Conservation (phyloP, 1,140 invertebrate genomes). For the Drosophila auraria region DNA sequence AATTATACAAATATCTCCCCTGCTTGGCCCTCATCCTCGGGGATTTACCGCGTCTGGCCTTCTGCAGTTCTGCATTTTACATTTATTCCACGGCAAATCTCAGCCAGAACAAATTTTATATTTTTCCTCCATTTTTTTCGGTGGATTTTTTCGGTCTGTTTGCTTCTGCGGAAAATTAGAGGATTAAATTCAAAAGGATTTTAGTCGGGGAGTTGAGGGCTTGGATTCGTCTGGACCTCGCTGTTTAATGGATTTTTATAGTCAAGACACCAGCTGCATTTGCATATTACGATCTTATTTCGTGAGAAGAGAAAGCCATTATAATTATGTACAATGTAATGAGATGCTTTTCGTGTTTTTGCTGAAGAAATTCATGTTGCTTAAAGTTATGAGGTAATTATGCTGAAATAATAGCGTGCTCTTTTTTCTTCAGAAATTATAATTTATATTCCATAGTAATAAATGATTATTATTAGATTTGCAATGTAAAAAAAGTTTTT, state of each 20-base stretch:
- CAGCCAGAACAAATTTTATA: constrained; percentile 64
- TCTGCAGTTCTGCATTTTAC: constrained; percentile 31
- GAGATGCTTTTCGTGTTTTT: constrained; percentile 28
- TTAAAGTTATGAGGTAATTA: constrained; percentile 7
- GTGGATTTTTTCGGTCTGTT: constrained; percentile 14
- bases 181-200: constrained; percentile 47
- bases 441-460: background rate
- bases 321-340: constrained; percentile 42
- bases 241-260: constrained; percentile 61
- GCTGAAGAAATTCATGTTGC: constrained; percentile 14
- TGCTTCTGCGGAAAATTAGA: constrained; percentile 36
- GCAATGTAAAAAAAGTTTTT: background rate
- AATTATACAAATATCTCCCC: constrained; percentile 26
- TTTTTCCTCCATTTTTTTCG: constrained; percentile 31
- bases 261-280: constrained; percentile 68
- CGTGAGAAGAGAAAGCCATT: background rate
- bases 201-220: background rate
- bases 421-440: background rate
- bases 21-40: background rate
- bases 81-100: constrained; percentile 56
- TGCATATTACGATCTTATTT: constrained; percentile 45
- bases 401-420: background rate
- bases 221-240: constrained; percentile 16
- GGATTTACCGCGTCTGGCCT: constrained; percentile 23
- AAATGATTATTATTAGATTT: background rate